A percentile compares a stretch with the other conserved stretches of the same genome.
Conservation (phyloP, 2,797 vertebrate species). For the Ctenopoma kingsleyae region DNA sequence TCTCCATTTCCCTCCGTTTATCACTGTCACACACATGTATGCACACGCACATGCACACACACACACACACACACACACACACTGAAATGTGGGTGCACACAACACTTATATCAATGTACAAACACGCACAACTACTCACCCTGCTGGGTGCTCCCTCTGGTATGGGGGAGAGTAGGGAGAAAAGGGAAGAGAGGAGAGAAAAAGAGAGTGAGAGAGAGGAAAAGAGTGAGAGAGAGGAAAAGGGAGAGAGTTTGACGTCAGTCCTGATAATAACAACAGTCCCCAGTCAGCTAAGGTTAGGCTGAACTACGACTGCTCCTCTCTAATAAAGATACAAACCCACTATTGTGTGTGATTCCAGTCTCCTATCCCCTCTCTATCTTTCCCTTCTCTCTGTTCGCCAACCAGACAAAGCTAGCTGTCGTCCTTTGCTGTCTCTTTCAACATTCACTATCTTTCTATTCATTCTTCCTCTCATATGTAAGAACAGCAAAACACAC, state of each 20-base stretch:
- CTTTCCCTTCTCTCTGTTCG: slow-evolving; percentile 39
- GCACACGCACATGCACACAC: slow-evolving; percentile 21
- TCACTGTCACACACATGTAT: slow-evolving; percentile 52
- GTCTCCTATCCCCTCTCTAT: slow-evolving; percentile 46
- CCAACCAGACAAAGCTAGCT: slow-evolving; percentile 59
- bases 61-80: slow-evolving; percentile 20
- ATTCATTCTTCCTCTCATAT: slow-evolving; percentile 54
- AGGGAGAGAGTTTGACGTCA: slow-evolving; percentile 80
- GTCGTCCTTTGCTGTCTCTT: slow-evolving; percentile 58
- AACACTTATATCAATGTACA: slow-evolving; percentile 29
- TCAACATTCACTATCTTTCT: slow-evolving; percentile 52
- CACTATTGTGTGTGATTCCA: slow-evolving; percentile 67
- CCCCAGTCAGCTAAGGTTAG: slow-evolving; percentile 75
- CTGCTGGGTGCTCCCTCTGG: slow-evolving; percentile 85
- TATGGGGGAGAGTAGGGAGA: slow-evolving; percentile 47
- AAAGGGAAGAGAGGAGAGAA: slow-evolving; percentile 39
- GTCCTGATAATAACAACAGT: slow-evolving; percentile 79
- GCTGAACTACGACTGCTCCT: slow-evolving; percentile 64
- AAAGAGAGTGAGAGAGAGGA: slow-evolving; percentile 34
- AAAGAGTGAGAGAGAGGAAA: slow-evolving; percentile 37
- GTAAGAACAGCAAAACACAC: slow-evolving; percentile 52
- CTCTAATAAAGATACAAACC: slow-evolving; percentile 79
- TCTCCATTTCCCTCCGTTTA: slow-evolving; percentile 66
- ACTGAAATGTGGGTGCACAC: slow-evolving; percentile 13
- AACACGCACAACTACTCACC: slow-evolving; percentile 77